Base-by-base conservation (phyloP, 2,888 invertebrate species). In the Torymus aiolomorphi region DNA sequence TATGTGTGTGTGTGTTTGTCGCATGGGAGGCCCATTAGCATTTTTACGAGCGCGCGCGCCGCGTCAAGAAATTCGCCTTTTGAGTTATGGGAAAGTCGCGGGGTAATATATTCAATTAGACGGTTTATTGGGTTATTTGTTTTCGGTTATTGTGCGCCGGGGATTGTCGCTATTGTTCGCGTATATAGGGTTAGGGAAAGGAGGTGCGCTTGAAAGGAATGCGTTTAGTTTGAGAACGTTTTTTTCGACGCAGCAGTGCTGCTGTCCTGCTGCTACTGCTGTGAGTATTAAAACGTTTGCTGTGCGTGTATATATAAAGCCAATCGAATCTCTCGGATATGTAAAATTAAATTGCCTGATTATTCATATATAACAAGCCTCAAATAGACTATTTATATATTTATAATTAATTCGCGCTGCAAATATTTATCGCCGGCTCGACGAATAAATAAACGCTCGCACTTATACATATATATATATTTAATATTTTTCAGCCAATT, bases 401-500 rank as follows among this genome's bases (percentile, higher is more conserved):
- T 42, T 51, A 52, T 52, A 70, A 71, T 72, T 59, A 71, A 65
- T 49, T 42, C 42, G 49, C 52, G 24, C 13, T 18, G n/a, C 16
- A 16, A 52, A 56, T 59, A 63, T 57, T 77, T 66, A 72, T 62
- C 2, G 2, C 10, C 14, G 2, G 14, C 20, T 70, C 42, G n/a
- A 11, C 51, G 56, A 65, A 77, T 77, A 77, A 77, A 77, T 59
- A 77, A 14, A 66, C 16, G 56, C 20, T 66, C 65, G 56, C 56
- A 65, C 13, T 63, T 31, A 31, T 42, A 8, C 16, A 5, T 8
- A 42, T 42, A 42, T 42, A 42, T 42, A 42, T 42, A 8, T 42
- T 42, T 42, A 56, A 73, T 73, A 49, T 18, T 67, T 76, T 16
- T 65, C 16, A 57, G 42, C 59, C 52, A 72, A 72, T 71, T 77